These are phyloP conservation scores for Heliocidaris erythrogramma DNA, from an alignment of 35 echinoderm and acorn worm genomes.

Conservation along the genomic window DNA sequence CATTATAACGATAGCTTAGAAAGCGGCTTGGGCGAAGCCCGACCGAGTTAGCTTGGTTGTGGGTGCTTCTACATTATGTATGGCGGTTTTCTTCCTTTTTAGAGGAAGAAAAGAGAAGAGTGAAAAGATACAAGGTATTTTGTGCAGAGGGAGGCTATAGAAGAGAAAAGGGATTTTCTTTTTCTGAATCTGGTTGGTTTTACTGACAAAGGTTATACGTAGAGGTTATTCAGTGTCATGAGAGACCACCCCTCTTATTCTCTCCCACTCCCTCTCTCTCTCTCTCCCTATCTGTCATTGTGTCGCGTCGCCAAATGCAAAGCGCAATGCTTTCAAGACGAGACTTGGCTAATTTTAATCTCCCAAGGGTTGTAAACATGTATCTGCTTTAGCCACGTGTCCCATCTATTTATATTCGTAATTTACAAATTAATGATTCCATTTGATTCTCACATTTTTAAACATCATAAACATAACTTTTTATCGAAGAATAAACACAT, in stretches of 20 bases:
- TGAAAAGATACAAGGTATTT: slow-evolving; percentile 6
- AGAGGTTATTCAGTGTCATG: slow-evolving; percentile 35
- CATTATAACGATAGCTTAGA: slow-evolving; percentile 66
- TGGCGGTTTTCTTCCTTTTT: not conserved
- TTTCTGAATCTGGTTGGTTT: not conserved
- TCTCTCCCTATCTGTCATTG: not conserved
- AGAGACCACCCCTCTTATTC: not conserved
- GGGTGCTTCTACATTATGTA: slow-evolving; percentile 22
- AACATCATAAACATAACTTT: no score
- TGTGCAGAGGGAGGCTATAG: not conserved
- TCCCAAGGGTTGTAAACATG: no score
- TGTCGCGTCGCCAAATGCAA: not conserved
- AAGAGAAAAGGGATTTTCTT: not conserved
- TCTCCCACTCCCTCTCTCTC: not conserved
- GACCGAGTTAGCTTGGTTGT: not conserved
- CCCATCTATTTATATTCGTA: no score
- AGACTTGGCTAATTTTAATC: no score
- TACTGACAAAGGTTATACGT: not conserved
- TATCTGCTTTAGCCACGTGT: no score
- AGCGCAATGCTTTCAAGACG: no score
- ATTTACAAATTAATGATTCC: no score
- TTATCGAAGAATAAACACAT: no score
- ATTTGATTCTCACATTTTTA: no score
- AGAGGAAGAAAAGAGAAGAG: not conserved
- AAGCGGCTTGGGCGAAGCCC: slow-evolving; percentile 48